Conservation (phyloP, 2,113 vertebrate genomes). For the Indicator indicator region DNA sequence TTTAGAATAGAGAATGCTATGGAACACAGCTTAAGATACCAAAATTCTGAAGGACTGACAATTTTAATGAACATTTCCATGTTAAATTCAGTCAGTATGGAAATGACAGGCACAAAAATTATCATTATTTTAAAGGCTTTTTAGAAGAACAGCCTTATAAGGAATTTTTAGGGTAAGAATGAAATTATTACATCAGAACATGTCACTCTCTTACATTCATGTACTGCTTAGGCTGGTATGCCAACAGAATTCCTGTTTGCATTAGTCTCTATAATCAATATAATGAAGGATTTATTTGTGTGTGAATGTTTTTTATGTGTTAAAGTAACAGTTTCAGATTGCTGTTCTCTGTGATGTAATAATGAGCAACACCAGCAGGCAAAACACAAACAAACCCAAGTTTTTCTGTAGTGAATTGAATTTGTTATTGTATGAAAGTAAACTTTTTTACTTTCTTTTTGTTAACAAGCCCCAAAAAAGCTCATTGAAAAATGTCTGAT, state of each 20-base stretch:
- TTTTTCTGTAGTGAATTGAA: neutral
- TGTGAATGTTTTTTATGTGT: neutral
- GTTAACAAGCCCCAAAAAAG: neutral
- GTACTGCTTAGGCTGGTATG: neutral
- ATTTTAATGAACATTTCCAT: neutral
- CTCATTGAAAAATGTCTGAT: neutral
- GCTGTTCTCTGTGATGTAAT: neutral
- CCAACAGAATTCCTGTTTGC: neutral
- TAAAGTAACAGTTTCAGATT: neutral
- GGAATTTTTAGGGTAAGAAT: neutral
- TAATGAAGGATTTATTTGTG: neutral
- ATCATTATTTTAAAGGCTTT: neutral
- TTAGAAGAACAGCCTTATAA: neutral
- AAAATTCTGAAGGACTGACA: neutral
- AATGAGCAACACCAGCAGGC: neutral
- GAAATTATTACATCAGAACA: neutral
- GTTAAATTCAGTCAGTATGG: neutral
- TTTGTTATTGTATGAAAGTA: neutral
- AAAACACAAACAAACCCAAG: neutral
- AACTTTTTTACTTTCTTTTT: neutral
- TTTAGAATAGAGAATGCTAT: neutral
- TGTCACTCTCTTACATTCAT: neutral
- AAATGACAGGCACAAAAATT: neutral
- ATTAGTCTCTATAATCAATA: neutral
- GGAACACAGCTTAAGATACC: neutral